Percentiles rank a stretch among this genome's conserved stretches.
Conservation (phyloP, 2,888 invertebrate species). For the Pollenia labialis region DNA sequence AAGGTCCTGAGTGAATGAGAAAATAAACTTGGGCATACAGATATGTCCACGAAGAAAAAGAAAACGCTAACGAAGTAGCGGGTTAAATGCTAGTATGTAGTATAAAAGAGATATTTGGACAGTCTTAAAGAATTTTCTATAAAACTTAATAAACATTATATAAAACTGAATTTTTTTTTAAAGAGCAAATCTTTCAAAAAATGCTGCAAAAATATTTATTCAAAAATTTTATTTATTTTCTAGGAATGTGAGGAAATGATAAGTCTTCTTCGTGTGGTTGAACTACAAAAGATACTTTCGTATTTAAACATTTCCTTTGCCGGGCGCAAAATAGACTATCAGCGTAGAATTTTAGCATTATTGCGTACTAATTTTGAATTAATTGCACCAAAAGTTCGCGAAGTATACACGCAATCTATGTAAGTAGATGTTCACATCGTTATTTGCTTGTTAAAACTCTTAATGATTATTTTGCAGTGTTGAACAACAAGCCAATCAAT, state of each 20-base stretch:
- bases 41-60: too few relatives aligned
- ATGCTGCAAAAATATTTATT: neutral
- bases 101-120: too few relatives aligned
- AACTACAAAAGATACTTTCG: slow-evolving; percentile 92
- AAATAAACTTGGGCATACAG: too few relatives aligned
- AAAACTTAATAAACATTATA: too few relatives aligned
- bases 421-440: slow-evolving; percentile 75
- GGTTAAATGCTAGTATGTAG: too few relatives aligned
- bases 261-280: slow-evolving; percentile 90
- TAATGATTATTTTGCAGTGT: slow-evolving; percentile 63
- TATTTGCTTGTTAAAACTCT: neutral
- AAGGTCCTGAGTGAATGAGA: too few relatives aligned
- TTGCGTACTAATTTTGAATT: slow-evolving; percentile 88
- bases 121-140: too few relatives aligned
- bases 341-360: slow-evolving; percentile 89
- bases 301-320: slow-evolving; percentile 91
- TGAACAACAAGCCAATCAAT: slow-evolving; percentile 75
- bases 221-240: slow-evolving; percentile 60
- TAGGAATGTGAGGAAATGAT: slow-evolving; percentile 84
- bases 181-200: too few relatives aligned
- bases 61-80: too few relatives aligned
- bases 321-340: slow-evolving; percentile 92
- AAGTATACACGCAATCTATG: slow-evolving; percentile 83
- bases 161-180: too few relatives aligned
- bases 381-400: slow-evolving; percentile 86